A percentile compares a stretch with the other conserved stretches of the same genome.
Evolutionary conservation across 2,888 invertebrate species (phyloP).

Genomic region (Trichacis sp.): DNA sequence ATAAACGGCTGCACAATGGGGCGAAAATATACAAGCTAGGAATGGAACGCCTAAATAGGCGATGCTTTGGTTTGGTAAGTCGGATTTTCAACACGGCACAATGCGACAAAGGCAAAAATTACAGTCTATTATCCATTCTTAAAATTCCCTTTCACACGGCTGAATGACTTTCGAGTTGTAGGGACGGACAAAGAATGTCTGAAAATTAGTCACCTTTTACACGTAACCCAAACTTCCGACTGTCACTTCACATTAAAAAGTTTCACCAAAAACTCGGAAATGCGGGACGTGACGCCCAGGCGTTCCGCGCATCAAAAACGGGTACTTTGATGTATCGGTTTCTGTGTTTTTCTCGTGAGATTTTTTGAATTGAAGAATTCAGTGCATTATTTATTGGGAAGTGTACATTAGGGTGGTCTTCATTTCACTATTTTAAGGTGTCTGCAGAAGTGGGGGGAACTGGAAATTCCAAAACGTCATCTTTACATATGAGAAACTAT

Average conservation of each 20-base stretch:
- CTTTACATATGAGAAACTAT: no score
- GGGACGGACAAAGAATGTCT: neutral
- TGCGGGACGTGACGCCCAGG: no score
- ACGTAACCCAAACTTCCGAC: neutral
- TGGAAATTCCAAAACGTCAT: no score
- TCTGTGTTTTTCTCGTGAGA: no score
- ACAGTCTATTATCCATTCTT: constrained; percentile 5
- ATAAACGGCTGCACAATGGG: constrained; percentile 16
- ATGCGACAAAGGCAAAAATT: constrained; percentile 5
- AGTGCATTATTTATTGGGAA: no score
- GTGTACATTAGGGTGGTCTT: no score
- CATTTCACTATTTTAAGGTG: no score
- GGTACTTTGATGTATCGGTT: no score
- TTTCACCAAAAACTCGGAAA: neutral
- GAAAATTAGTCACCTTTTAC: constrained; percentile 1
- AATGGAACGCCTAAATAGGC: constrained; percentile 15
- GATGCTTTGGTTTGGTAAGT: constrained; percentile 13
- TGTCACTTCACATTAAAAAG: neutral
- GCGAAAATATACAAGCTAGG: constrained; percentile 10
- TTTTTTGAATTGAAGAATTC: no score
- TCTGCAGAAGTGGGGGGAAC: no score
- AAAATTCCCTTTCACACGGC: neutral
- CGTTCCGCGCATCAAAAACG: no score
- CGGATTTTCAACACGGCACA: constrained; percentile 18
- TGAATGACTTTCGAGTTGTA: neutral